Evolutionary conservation across 2,113 vertebrate genomes (phyloP), one percentile per base, ranked within the genome.

Genomic region (Romanogobio albipinnatus): DNA sequence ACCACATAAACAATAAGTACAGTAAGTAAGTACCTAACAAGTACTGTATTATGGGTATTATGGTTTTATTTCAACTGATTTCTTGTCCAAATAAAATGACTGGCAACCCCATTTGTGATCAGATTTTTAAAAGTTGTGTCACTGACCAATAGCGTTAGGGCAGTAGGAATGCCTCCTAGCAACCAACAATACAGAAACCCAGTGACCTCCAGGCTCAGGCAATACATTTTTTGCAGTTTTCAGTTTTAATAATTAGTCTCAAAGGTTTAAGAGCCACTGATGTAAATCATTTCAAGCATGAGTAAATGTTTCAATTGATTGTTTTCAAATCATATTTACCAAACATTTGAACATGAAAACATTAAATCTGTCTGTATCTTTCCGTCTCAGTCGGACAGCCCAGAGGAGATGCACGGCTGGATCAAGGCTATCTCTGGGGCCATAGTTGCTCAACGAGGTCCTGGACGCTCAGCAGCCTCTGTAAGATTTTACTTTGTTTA

Each of bases 391-490:
- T 95, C 97, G 0, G 96, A 99, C 90, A 99, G 97, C 84, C 98
- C 98, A 1, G 97, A 99, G 88, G 97, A 99, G 88, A 99, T 99
- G 98, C 97, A 99, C 93, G 97, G 96, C 59, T 99, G 98, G 98
- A 99, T 99, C 22, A 98, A 97, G 90, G 97, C 98, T 3, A 93
- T 99, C 85, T 98, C 97, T 0, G 98, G 97, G 10, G 98, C 98
- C 62, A 98, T 99, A 0, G 98, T 99, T 11, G 98, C 98, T 2
- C 98, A 98, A 91, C 92, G 98, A 0, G 98, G 98, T 49, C 97
- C 97, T 0, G 97, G 97, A 62, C 95, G 97, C 93, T 97, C 97
- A 0, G 94, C 96, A 0, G 93, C 96, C 89, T 95, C 96, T 77
- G 98, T 99, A 96, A 62, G 97, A 97, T 81, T 62, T 19, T 2